Evolutionary conservation across 2,888 invertebrate species (phyloP), one percentile per base, ranked within the genome.

Genomic region (Drosophila aldrichi): DNA sequence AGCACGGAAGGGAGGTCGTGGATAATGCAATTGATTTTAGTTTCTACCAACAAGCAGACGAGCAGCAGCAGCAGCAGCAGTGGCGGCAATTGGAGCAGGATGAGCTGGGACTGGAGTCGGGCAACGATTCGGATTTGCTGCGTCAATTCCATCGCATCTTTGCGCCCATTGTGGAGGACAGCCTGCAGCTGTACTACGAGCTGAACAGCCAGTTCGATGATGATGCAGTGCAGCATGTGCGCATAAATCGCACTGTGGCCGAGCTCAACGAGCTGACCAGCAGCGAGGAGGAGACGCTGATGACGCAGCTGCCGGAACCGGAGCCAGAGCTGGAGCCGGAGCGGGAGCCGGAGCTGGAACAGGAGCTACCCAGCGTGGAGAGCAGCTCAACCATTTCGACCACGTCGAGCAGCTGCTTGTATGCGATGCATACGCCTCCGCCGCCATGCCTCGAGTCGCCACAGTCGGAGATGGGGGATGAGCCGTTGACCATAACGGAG

Each of bases 391-490:
- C 18, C 40, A 58, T 77, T 12, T 85, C 89, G 16, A 62, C 87
- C 41, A 89, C 91, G n/a, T 90, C 91, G 14, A 89, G 89, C 54
- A 84, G 69, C 38, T 91, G 91, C 1, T 67, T 89, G 60, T 90
- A 81, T 74, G 91, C 91, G 34, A 91, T 91, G 73, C 81, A 90
- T 41, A 87, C 91, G 9, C 86, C 91, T 1, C 85, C 88, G 20
- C 90, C 91, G 5, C 71, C 70, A n/a, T 57, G 65, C 0, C 43
- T 69, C 32, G 79, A 62, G 29, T 78, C 87, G 8, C 74, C 81
- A 3, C 36, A 59, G 6, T 67, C 64, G 52, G 69, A 49, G 51
- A 71, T 51, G 38, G 87, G 82, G 2, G 32, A 32, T 22, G 87
- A 86, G 5, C 78, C 76, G 32, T 61, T 71, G 20, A 91, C 89